Percentiles rank a stretch among this genome's conserved stretches.
phyloP scores from a whole-genome alignment of 2,888 invertebrate genomes.

The Ormyrus rosae region DNA sequence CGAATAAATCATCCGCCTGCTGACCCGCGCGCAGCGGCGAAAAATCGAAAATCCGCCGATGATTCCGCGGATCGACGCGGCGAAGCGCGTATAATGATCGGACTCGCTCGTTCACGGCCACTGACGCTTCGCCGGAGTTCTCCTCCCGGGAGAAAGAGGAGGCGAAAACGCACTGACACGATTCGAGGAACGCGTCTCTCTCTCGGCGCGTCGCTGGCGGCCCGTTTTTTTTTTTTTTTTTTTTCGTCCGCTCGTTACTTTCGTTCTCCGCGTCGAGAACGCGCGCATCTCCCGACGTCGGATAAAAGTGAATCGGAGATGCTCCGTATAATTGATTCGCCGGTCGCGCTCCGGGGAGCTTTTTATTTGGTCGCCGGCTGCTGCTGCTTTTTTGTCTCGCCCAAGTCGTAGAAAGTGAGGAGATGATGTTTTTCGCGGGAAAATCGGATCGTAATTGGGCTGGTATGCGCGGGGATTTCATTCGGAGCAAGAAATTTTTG shows the following conservation, averaged over 20 bases:
- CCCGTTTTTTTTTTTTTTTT: neutral
- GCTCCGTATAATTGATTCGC: slow-evolving; percentile 23
- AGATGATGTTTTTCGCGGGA: neutral
- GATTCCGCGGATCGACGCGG: no score
- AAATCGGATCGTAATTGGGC: no score
- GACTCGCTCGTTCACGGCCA: no score
- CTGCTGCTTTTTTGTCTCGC: neutral
- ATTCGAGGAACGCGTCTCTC: slow-evolving; percentile 11
- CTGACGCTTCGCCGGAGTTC: no score
- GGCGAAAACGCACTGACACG: slow-evolving; percentile 39
- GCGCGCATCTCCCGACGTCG: neutral
- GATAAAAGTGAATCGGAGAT: slow-evolving; percentile 42
- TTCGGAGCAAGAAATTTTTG: neutral
- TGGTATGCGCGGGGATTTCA: neutral
- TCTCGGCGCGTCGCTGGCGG: neutral
- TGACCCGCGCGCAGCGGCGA: no score
- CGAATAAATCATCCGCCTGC: no score
- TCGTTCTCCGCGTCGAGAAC: slow-evolving; percentile 26
- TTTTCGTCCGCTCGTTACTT: slow-evolving; percentile 36
- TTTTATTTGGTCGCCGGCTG: neutral
- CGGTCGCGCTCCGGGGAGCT: neutral
- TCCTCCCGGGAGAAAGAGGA: neutral
- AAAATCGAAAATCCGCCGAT: no score
- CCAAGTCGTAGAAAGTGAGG: neutral
- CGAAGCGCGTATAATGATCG: no score